phyloP scores from a whole-genome alignment of 2,797 vertebrate species.

The Aphelocoma californica region DNA sequence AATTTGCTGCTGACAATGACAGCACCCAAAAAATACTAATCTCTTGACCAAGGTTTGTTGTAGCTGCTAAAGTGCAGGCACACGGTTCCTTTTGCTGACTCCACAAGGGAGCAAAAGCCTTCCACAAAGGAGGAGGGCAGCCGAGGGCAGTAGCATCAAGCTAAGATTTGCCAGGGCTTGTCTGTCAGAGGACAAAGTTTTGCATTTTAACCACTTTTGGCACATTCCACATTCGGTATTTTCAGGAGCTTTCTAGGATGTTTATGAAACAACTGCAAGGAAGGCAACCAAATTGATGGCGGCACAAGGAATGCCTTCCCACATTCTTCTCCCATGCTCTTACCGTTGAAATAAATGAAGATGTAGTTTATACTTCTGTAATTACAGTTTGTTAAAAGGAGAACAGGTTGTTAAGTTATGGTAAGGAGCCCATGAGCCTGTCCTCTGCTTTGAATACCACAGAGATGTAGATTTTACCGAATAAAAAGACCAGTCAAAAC shows the following conservation, averaged over 20 bases:
- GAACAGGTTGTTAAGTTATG: neutral
- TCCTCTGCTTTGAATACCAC: constrained; percentile 10
- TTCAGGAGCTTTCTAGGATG: constrained; percentile 60
- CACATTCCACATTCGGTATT: constrained; percentile 13
- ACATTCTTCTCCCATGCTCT: constrained; percentile 39
- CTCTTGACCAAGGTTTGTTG: neutral
- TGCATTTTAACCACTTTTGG: constrained; percentile 56
- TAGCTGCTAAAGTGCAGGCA: neutral
- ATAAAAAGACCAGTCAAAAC: neutral
- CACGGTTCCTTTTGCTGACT: neutral
- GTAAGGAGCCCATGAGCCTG: neutral
- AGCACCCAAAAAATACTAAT: neutral
- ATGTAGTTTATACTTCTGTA: constrained; percentile 41
- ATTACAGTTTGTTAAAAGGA: constrained; percentile 48
- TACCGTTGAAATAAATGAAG: neutral
- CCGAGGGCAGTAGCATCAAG: constrained; percentile 23
- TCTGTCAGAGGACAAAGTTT: constrained; percentile 9
- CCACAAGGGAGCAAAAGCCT: constrained; percentile 10
- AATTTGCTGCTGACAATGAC: neutral
- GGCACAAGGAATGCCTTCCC: neutral
- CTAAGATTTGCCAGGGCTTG: constrained; percentile 51
- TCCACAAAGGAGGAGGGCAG: constrained; percentile 1
- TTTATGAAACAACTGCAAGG: constrained; percentile 32
- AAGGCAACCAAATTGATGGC: neutral
- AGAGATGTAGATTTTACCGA: neutral